These are phyloP conservation scores for Lepus oiostolus DNA, from an alignment of 2,797 vertebrate genomes.

Conservation along the genomic window DNA sequence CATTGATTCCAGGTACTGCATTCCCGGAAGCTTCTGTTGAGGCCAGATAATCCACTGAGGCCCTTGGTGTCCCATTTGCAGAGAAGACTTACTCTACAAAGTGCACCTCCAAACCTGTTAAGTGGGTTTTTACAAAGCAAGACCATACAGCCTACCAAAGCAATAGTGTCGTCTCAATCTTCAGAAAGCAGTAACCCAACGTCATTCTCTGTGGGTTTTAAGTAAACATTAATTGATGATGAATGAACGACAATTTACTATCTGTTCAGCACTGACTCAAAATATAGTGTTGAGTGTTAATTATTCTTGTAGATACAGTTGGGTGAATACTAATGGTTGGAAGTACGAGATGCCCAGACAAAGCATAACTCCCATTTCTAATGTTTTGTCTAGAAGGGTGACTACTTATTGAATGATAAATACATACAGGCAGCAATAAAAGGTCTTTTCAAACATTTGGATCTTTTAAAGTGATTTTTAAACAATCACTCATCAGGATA, in stretches of 20 bases:
- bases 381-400: slow-evolving; percentile 52
- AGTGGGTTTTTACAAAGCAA: background rate
- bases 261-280: slow-evolving; percentile 76
- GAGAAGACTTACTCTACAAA: slow-evolving; percentile 1
- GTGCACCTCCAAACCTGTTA: background rate
- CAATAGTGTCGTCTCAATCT: slow-evolving; percentile 3
- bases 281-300: slow-evolving; percentile 74
- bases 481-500: slow-evolving; percentile 34
- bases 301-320: slow-evolving; percentile 77
- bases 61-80: background rate
- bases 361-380: slow-evolving; percentile 51
- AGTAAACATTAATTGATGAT: slow-evolving; percentile 80
- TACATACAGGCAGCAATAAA: slow-evolving; percentile 29
- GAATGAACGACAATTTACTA: slow-evolving; percentile 69
- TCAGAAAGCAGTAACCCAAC: slow-evolving; percentile 37
- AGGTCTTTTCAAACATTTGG: slow-evolving; percentile 35
- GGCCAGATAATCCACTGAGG: background rate
- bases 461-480: slow-evolving; percentile 37
- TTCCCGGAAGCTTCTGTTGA: background rate
- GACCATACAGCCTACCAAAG: background rate
- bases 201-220: slow-evolving; percentile 59
- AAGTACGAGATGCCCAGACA: slow-evolving; percentile 53
- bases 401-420: slow-evolving; percentile 64
- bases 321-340: slow-evolving; percentile 57
- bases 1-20: background rate